phyloP scores from a whole-genome alignment of 2,113 vertebrate genomes.

The Taurulus bubalis region DNA sequence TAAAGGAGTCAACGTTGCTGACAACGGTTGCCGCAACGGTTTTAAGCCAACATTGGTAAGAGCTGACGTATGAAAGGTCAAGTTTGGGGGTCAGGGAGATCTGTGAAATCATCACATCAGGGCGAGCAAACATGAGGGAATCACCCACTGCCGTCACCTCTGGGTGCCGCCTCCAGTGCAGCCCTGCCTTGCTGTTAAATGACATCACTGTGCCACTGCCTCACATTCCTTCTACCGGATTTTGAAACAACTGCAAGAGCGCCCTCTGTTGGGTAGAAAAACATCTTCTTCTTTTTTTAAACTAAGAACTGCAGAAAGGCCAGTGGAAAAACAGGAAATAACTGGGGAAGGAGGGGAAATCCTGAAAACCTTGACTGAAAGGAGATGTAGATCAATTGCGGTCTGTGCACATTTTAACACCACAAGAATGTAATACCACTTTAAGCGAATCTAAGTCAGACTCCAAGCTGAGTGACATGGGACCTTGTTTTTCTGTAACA shows the following conservation, averaged over 20 bases:
- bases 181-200: slow-evolving; percentile 54
- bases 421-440: neutral
- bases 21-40: no score
- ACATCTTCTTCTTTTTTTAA: no score
- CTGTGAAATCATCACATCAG: slow-evolving; percentile 7
- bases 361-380: slow-evolving; percentile 25
- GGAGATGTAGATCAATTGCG: neutral
- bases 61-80: neutral
- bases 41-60: neutral
- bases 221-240: slow-evolving; percentile 54
- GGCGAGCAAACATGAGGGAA: slow-evolving; percentile 36
- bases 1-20: neutral
- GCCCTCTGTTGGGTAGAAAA: slow-evolving; percentile 65
- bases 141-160: slow-evolving; percentile 47
- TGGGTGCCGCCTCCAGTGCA: slow-evolving; percentile 42
- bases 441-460: neutral
- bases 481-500: neutral
- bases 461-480: neutral
- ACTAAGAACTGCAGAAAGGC: slow-evolving; percentile 5
- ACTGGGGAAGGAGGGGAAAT: slow-evolving; percentile 20
- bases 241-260: slow-evolving; percentile 47
- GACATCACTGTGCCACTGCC: slow-evolving; percentile 76
- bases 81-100: neutral
- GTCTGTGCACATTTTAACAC: neutral
- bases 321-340: slow-evolving; percentile 57